phyloP scores from a whole-genome alignment of 2,888 invertebrate genomes.

The Chloromyia formosa region DNA sequence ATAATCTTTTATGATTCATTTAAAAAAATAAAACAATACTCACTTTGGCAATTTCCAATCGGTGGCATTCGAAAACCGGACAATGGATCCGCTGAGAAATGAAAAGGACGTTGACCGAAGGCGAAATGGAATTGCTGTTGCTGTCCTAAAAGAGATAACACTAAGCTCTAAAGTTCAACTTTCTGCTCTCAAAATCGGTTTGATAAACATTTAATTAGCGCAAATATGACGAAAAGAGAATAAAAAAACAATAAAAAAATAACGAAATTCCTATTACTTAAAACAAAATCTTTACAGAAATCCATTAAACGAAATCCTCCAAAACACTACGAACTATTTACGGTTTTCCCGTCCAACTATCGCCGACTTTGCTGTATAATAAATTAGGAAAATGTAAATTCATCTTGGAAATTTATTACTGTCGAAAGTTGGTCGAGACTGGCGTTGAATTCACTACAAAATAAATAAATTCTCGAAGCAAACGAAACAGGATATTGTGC shows the following conservation, averaged over 20 bases:
- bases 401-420: conserved; percentile 31
- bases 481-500: not conserved
- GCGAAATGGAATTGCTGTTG: conserved; percentile 96
- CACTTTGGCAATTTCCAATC: conserved; percentile 89
- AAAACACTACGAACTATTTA: conserved; percentile 3
- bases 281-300: not conserved
- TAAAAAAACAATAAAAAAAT: not conserved
- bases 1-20: too few relatives aligned
- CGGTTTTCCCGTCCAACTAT: not conserved
- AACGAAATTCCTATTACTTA: not conserved
- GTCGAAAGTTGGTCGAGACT: conserved; percentile 9
- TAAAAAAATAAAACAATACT: too few relatives aligned
- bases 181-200: conserved; percentile 59
- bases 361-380: conserved; percentile 12
- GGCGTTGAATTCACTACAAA: not conserved
- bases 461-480: not conserved
- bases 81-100: conserved; percentile 86
- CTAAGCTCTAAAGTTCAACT: conserved; percentile 69
- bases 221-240: not conserved
- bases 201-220: not conserved
- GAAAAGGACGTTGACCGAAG: conserved; percentile 86
- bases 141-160: conserved; percentile 92
- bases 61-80: conserved; percentile 90
- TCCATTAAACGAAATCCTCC: not conserved
- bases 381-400: conserved; percentile 39